Evolutionary conservation across 2,113 vertebrate species (phyloP).

Genomic region (Phylloscopus whistleri): DNA sequence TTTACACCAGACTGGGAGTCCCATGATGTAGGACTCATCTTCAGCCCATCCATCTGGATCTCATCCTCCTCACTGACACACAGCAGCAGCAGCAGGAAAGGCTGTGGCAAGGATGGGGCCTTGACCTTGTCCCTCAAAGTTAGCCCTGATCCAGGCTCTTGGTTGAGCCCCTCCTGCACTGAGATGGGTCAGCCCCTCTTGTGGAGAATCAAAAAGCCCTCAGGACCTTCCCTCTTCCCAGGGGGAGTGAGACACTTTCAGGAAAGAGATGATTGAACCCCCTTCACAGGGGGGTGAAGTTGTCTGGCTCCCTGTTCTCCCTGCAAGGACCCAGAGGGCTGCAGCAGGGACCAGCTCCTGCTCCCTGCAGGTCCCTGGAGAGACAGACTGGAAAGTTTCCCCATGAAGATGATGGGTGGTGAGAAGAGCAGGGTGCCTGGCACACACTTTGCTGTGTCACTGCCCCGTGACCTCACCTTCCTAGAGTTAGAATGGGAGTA

Average conservation of each 20-base stretch:
- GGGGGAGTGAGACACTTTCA: not conserved
- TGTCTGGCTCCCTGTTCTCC: not conserved
- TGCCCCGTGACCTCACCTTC: not conserved
- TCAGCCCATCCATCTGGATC: not conserved
- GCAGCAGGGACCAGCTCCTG: not conserved
- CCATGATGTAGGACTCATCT: not conserved
- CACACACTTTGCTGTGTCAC: not conserved
- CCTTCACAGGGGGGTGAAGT: not conserved
- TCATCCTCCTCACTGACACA: not conserved
- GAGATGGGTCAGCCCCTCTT: not conserved
- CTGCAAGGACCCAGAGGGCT: not conserved
- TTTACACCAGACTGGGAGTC: not conserved
- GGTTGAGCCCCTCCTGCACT: not conserved
- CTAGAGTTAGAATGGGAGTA: no score
- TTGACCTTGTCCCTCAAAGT: not conserved
- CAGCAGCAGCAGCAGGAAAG: not conserved
- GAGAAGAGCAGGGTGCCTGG: not conserved
- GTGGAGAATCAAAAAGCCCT: not conserved
- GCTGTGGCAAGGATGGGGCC: not conserved
- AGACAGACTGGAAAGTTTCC: not conserved
- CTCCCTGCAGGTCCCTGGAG: not conserved
- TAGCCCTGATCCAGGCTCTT: not conserved
- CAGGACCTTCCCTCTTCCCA: fast-evolving
- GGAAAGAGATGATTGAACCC: not conserved
- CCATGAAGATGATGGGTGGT: not conserved